Conservation (phyloP, 2,888 invertebrate genomes). For the Elmis aenea region DNA sequence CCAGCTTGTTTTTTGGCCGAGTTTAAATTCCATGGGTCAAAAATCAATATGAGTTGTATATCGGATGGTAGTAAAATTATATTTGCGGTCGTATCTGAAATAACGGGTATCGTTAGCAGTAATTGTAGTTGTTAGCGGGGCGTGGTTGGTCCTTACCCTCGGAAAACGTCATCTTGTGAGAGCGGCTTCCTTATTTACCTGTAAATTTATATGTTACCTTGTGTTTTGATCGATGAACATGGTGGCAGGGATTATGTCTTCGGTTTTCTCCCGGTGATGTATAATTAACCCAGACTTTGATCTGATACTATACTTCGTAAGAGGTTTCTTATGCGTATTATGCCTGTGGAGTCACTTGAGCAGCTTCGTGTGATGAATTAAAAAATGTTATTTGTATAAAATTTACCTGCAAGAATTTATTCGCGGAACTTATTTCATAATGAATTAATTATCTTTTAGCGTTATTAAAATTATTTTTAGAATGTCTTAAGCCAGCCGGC, state of each 20-base stretch:
- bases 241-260: constrained; percentile 23
- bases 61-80: constrained; percentile 37
- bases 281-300: constrained; percentile 30
- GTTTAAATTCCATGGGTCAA: constrained; percentile 19
- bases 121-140: constrained; percentile 41
- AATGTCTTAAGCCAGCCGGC: too few species aligned
- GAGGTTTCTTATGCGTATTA: too few species aligned
- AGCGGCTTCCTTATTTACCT: constrained; percentile 18
- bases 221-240: constrained; percentile 16
- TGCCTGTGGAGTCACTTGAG: too few species aligned
- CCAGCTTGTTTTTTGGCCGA: constrained; percentile 16
- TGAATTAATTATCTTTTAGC: too few species aligned
- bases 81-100: constrained; percentile 37
- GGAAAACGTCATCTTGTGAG: constrained; percentile 15
- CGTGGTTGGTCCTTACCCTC: constrained; percentile 31
- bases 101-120: constrained; percentile 38
- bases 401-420: too few species aligned
- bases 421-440: too few species aligned
- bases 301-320: too few species aligned
- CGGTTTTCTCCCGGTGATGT: constrained; percentile 22
- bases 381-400: too few species aligned
- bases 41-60: constrained; percentile 26
- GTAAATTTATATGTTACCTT: constrained; percentile 6
- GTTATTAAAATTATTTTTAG: too few species aligned
- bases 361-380: too few species aligned